phyloP scores from a whole-genome alignment of 2,113 vertebrate genomes.

The Dissostichus mawsoni region DNA sequence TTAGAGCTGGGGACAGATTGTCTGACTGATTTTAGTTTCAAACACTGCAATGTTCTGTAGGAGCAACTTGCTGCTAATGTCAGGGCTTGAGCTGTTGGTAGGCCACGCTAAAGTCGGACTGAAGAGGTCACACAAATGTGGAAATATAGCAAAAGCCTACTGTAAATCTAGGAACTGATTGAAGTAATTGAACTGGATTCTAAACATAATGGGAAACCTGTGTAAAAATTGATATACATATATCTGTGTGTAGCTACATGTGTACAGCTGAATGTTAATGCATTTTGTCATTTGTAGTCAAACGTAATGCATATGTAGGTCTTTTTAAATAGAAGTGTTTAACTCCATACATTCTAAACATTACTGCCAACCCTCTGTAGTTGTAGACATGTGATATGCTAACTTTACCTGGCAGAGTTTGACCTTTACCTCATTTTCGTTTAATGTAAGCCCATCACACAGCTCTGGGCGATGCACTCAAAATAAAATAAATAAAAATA shows the following conservation, averaged over 20 bases:
- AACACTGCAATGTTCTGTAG: too few relatives aligned
- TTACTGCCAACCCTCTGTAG: conserved; percentile 2
- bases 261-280: neutral
- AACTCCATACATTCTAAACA: conserved; percentile 43
- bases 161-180: too few relatives aligned
- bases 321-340: conserved; percentile 69
- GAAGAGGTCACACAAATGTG: too few relatives aligned
- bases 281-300: conserved; percentile 49
- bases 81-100: too few relatives aligned
- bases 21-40: too few relatives aligned
- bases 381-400: too few relatives aligned
- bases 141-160: too few relatives aligned
- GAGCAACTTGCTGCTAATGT: too few relatives aligned
- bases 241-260: neutral
- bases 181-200: neutral
- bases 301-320: conserved; percentile 60
- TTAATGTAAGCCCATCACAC: neutral
- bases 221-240: neutral
- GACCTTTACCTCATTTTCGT: too few relatives aligned
- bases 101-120: too few relatives aligned
- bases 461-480: neutral
- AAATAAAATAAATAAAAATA: neutral
- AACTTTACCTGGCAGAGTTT: too few relatives aligned
- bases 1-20: too few relatives aligned
- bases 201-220: neutral